Base-by-base conservation (phyloP, 2,113 vertebrate species). In the Brachyhypopomus gauderio region DNA sequence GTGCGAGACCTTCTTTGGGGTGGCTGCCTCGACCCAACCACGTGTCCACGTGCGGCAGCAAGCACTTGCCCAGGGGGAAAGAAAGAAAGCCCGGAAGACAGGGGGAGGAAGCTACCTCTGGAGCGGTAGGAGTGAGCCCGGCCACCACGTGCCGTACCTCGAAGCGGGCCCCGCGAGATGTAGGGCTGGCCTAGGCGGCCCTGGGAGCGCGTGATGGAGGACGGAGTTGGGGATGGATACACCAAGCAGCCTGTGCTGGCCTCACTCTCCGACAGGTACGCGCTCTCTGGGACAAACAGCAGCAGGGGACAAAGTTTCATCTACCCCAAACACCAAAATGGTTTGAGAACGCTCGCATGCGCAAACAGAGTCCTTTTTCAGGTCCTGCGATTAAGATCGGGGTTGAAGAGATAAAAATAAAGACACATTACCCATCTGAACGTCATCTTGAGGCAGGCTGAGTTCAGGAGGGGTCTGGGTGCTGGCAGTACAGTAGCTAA, bases 391-490 rank as follows among this genome's bases (percentile, higher is more conserved):
- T 41, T 9, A 41, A 41, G 4, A 41, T 41, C 7, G 9, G 7
- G 41, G 41, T 9, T 41, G 41, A 1, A 41, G 41, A 8, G 45
- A 52, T 52, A 11, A 14, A 52, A 3, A 8, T 4, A 52, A 3
- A 52, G 12, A 52, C 20, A 27, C 3, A 14, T 67, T 90, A 96
- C 96, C 94, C 16, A 90, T 74, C 85, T 87, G 94, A 23, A 80
- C 88, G 73, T 94, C 92, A 2, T 96, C 94, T 17, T 97, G 96
- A 0, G 92, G 87, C 19, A 94, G 62, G 23, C 93, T 94, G 84
- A 96, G 93, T 56, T 96, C 96, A 2, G 96, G 95, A 71, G 95
- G 93, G 3, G 97, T 99, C 77, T 99, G 97, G 25, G 97, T 99
- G 84, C 97, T 96, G 48, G 94, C 94, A 69, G 93, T 96, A 77